A percentile compares a stretch with the other conserved stretches of the same genome.
Evolutionary conservation across 2,113 vertebrate genomes (phyloP).

Genomic region (Smithornis capensis): DNA sequence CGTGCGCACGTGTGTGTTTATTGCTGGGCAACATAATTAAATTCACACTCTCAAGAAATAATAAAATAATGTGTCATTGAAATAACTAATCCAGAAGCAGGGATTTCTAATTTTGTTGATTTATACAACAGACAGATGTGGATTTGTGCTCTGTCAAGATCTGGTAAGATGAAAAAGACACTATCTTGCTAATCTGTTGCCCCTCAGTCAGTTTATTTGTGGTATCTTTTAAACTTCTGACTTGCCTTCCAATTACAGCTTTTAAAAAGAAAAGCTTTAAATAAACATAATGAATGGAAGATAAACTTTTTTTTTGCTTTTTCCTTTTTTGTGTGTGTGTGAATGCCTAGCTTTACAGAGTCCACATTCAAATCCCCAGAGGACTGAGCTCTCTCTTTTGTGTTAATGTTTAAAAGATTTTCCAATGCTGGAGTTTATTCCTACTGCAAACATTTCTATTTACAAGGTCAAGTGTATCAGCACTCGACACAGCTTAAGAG

Average conservation of each 20-base stretch:
- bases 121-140: slow-evolving; percentile 69
- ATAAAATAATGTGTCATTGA: neutral
- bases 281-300: slow-evolving; percentile 85
- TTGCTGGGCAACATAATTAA: neutral
- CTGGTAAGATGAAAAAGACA: slow-evolving; percentile 73
- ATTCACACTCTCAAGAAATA: neutral
- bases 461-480: slow-evolving; percentile 88
- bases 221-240: slow-evolving; percentile 79
- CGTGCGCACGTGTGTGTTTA: accelerated
- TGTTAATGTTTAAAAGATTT: slow-evolving; percentile 85
- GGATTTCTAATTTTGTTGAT: slow-evolving; percentile 57
- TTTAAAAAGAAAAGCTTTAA: slow-evolving; percentile 82
- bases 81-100: slow-evolving; percentile 39
- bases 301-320: slow-evolving; percentile 69
- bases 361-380: slow-evolving; percentile 78
- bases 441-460: slow-evolving; percentile 89
- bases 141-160: slow-evolving; percentile 60
- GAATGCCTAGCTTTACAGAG: slow-evolving; percentile 75
- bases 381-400: slow-evolving; percentile 81
- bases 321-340: neutral
- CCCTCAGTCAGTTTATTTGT: slow-evolving; percentile 81
- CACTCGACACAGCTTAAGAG: slow-evolving; percentile 85
- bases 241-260: slow-evolving; percentile 72
- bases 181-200: slow-evolving; percentile 73
- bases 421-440: slow-evolving; percentile 83